These are phyloP conservation scores for Cheilosia variabilis DNA, from an alignment of 2,888 invertebrate species.

Conservation along the genomic window DNA sequence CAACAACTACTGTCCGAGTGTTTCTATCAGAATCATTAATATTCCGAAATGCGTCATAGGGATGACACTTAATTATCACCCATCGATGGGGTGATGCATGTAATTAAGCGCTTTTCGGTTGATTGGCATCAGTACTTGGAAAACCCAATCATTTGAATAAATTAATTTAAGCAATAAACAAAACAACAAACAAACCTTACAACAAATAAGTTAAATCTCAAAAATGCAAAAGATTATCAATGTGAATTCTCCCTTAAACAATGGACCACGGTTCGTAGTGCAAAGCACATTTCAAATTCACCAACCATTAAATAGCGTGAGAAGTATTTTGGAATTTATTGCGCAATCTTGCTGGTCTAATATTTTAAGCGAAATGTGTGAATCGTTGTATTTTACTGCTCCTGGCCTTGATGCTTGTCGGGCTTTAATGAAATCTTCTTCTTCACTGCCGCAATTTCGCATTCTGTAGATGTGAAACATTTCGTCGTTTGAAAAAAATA, in stretches of 20 bases:
- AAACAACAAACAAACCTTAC: background rate
- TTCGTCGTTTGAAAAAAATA: conserved; percentile 25
- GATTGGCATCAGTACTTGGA: conserved; percentile 2
- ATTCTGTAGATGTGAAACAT: conserved; percentile 20
- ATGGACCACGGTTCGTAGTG: conserved; percentile 9
- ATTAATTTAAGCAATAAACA: background rate
- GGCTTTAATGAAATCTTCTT: conserved; percentile 23
- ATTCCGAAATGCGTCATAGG: conserved; percentile 10
- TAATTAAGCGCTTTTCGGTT: background rate
- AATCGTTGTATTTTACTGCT: conserved; percentile 14
- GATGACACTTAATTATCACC: background rate
- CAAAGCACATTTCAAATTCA: conserved; percentile 26
- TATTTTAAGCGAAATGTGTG: conserved; percentile 30
- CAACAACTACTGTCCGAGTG: background rate
- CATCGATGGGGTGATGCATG: background rate
- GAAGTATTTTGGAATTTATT: conserved; percentile 26
- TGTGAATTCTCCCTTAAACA: conserved; percentile 20
- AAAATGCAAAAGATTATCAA: conserved; percentile 5
- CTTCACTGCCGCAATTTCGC: conserved; percentile 23
- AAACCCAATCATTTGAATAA: conserved; percentile 2
- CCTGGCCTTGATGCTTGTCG: conserved; percentile 35
- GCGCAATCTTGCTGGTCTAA: conserved; percentile 20
- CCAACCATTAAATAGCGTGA: conserved; percentile 5
- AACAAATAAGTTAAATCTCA: background rate
- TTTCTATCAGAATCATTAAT: background rate